phyloP scores from a whole-genome alignment of 1,140 invertebrate species.

The Drosophila cardini region DNA sequence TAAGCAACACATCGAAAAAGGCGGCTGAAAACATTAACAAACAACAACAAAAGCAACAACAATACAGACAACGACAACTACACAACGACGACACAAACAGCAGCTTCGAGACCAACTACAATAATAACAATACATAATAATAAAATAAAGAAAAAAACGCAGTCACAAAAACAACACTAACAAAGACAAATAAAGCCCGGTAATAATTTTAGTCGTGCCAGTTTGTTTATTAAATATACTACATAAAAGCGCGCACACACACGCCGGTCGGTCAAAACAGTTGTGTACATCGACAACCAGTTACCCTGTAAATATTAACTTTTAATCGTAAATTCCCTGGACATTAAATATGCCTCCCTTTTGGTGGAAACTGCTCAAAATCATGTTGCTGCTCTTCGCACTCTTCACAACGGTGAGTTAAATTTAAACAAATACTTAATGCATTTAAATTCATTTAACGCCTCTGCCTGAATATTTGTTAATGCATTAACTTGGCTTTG shows the following conservation, averaged over 20 bases:
- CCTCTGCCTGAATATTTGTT: conserved; percentile 1
- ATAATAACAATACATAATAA: conserved; percentile 37
- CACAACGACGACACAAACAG: conserved; percentile 23
- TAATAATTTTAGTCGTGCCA: conserved; percentile 77
- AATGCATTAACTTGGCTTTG: not conserved
- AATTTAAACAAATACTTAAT: not conserved
- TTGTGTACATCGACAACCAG: conserved; percentile 9
- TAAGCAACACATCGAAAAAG: conserved; percentile 54
- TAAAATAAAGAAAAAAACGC: conserved; percentile 27
- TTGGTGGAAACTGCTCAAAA: conserved; percentile 66
- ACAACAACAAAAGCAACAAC: conserved; percentile 42
- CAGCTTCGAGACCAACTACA: conserved; percentile 38
- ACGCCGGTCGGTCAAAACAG: conserved; percentile 1
- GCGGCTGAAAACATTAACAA: conserved; percentile 40
- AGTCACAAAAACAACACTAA: conserved; percentile 35
- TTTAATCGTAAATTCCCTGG: not conserved
- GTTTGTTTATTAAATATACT: conserved; percentile 77
- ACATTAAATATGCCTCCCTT: conserved; percentile 55
- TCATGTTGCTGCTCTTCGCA: conserved; percentile 61
- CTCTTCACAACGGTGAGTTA: conserved; percentile 66
- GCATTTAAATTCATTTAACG: not conserved
- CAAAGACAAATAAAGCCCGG: conserved; percentile 59
- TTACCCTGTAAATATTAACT: conserved; percentile 28
- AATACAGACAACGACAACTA: conserved; percentile 21
- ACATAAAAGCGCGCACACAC: conserved; percentile 45